Conservation (phyloP, 1,140 invertebrate genomes). For the Drosophila rhopaloa region DNA sequence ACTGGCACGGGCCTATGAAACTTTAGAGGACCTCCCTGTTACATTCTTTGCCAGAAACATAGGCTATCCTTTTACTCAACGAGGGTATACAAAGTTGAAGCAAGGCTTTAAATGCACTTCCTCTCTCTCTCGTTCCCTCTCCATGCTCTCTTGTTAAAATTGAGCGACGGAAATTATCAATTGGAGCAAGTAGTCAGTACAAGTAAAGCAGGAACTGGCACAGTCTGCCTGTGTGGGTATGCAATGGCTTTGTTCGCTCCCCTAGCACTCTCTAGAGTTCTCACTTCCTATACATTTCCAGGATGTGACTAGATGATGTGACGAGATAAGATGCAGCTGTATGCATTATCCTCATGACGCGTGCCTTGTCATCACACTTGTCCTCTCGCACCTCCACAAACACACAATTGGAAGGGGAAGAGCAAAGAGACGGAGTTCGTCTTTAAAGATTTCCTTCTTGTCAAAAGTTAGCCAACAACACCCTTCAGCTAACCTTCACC, state of each 20-base stretch:
- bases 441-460: background rate
- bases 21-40: background rate
- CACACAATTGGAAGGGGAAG: background rate
- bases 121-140: constrained; percentile 6
- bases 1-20: too few relatives aligned
- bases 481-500: constrained; percentile 49
- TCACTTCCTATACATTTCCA: background rate
- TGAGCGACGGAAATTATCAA: constrained; percentile 75
- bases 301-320: constrained; percentile 44
- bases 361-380: constrained; percentile 60
- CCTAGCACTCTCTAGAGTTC: background rate
- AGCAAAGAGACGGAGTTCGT: background rate
- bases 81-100: constrained; percentile 50
- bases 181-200: constrained; percentile 53
- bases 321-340: constrained; percentile 59
- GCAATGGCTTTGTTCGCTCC: constrained; percentile 37
- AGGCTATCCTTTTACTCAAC: background rate
- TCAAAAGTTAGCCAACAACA: constrained; percentile 1
- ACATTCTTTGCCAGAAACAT: background rate
- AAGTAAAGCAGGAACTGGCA: constrained; percentile 61
- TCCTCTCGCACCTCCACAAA: constrained; percentile 51
- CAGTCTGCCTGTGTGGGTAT: constrained; percentile 25
- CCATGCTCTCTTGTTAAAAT: constrained; percentile 54
- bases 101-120: constrained; percentile 59
- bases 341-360: constrained; percentile 32